phyloP scores from a whole-genome alignment of 1,140 invertebrate species.

The Wasmannia auropunctata region DNA sequence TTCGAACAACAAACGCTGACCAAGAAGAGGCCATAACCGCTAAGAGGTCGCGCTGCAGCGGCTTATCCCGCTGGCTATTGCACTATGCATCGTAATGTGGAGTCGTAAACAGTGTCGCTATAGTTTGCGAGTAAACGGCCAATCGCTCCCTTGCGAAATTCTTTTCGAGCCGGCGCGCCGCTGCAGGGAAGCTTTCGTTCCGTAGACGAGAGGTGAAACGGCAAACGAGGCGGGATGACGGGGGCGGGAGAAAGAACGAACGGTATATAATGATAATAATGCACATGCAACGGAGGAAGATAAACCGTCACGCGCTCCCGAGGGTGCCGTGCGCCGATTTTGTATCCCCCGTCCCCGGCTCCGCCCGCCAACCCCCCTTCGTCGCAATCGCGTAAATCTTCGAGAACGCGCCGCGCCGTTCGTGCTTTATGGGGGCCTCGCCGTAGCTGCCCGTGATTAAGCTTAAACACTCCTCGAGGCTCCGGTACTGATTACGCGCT shows the following conservation, averaged over 20 bases:
- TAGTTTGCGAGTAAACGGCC: constrained; percentile 53
- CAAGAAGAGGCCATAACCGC: constrained; percentile 6
- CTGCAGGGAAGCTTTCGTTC: not conserved
- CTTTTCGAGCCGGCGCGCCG: constrained; percentile 6
- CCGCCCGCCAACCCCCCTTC: not conserved
- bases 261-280: constrained; percentile 60
- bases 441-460: constrained; percentile 33
- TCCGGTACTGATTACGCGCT: constrained; percentile 35
- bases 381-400: constrained; percentile 40
- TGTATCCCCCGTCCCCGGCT: not conserved
- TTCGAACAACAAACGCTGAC: not conserved
- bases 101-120: constrained; percentile 56
- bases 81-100: constrained; percentile 38
- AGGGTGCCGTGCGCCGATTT: constrained; percentile 39
- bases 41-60: constrained; percentile 23
- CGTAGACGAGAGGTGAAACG: not conserved
- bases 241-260: constrained; percentile 30
- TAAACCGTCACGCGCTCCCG: constrained; percentile 46
- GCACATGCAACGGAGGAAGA: constrained; percentile 51
- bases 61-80: constrained; percentile 35
- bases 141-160: constrained; percentile 63
- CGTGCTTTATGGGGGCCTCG: constrained; percentile 34
- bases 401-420: not conserved
- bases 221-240: not conserved
- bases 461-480: constrained; percentile 49